These are phyloP conservation scores for Schizopygopsis malacanthus DNA, from an alignment of 2,797 vertebrate genomes.

Conservation along the genomic window DNA sequence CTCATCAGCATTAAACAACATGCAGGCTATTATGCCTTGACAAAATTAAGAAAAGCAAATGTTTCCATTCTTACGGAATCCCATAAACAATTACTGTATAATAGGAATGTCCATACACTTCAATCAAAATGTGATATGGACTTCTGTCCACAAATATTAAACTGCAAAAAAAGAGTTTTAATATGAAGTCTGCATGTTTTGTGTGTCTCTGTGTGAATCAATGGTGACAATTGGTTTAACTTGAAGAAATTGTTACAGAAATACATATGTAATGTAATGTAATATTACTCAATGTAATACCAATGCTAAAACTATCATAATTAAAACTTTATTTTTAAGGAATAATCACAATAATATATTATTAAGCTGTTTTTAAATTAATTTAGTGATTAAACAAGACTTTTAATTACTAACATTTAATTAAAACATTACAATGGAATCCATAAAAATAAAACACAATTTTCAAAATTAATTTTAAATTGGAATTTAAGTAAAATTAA, in stretches of 20 bases:
- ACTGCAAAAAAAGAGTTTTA: not conserved
- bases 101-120: not conserved
- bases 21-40: not conserved
- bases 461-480: not conserved
- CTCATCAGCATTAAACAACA: conserved; percentile 11
- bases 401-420: not conserved
- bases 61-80: not conserved
- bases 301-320: not conserved
- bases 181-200: too few relatives aligned
- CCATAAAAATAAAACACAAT: not conserved
- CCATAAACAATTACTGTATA: not conserved
- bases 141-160: not conserved
- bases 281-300: not conserved
- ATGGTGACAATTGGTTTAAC: not conserved
- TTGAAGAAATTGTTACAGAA: not conserved
- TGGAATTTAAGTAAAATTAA: not conserved
- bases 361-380: not conserved
- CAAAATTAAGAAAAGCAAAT: not conserved
- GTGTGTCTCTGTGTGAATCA: not conserved
- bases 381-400: not conserved
- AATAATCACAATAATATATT: not conserved
- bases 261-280: too few relatives aligned
- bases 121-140: not conserved
- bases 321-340: not conserved
- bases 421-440: not conserved